A percentile compares a stretch with the other conserved stretches of the same genome.
Conservation (phyloP, 2,113 vertebrate species). For the Dinomys branickii region DNA sequence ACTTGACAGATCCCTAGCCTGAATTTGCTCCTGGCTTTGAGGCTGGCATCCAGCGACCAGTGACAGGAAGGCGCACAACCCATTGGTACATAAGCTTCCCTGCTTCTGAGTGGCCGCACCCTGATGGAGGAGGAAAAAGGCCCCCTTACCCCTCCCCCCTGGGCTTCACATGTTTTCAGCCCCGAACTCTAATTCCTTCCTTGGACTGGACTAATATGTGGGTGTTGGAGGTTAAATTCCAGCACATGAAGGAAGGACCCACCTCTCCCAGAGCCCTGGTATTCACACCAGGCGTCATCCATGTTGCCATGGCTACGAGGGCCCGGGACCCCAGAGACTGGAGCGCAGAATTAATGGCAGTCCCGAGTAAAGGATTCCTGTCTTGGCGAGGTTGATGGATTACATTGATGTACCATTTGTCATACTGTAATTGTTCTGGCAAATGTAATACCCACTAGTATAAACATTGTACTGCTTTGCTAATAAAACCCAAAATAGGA, state of each 20-base stretch:
- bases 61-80: neutral
- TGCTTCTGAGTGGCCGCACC: neutral
- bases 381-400: slow-evolving; percentile 97
- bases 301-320: slow-evolving; percentile 96
- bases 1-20: neutral
- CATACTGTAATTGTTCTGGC: slow-evolving; percentile 99
- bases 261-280: slow-evolving; percentile 90
- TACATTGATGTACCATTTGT: slow-evolving; percentile 99
- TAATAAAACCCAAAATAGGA: slow-evolving; percentile 97
- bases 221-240: slow-evolving; percentile 90
- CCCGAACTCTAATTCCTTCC: slow-evolving; percentile 41
- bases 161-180: neutral
- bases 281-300: slow-evolving; percentile 89
- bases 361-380: slow-evolving; percentile 99
- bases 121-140: neutral
- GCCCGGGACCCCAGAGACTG: slow-evolving; percentile 96
- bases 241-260: slow-evolving; percentile 85
- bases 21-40: slow-evolving; percentile 12
- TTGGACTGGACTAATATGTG: slow-evolving; percentile 24
- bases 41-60: neutral
- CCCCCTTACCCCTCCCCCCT: neutral
- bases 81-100: neutral
- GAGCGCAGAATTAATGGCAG: slow-evolving; percentile 96
- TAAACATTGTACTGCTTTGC: slow-evolving; percentile 97
- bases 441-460: slow-evolving; percentile 99